Percentiles rank a stretch among this genome's conserved stretches.
Conservation (phyloP, 2,797 vertebrate species). For the Eleutherodactylus coqui region DNA sequence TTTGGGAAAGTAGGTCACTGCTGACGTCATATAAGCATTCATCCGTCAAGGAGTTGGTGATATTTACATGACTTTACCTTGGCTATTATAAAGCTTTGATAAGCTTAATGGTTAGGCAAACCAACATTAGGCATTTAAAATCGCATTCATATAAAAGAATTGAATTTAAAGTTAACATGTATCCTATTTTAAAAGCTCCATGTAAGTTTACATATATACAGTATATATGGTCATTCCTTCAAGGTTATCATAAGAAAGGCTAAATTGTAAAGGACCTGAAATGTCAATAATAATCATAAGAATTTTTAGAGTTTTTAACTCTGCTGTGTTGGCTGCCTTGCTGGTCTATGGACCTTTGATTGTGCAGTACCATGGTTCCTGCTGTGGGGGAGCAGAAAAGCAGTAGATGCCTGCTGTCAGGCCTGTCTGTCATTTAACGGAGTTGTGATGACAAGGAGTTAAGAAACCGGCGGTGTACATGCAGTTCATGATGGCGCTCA, state of each 20-base stretch:
- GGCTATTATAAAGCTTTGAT: conserved; percentile 34
- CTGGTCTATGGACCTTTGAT: no score
- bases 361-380: no score
- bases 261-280: background rate
- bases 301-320: no score
- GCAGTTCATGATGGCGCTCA: no score
- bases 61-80: conserved; percentile 50
- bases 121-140: background rate
- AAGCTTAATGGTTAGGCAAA: conserved; percentile 60
- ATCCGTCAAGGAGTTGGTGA: conserved; percentile 44
- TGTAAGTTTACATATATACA: background rate
- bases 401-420: no score
- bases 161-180: background rate
- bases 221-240: background rate
- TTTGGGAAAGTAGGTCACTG: conserved; percentile 74
- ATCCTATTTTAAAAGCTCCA: background rate
- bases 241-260: background rate
- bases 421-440: no score
- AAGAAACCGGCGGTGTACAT: no score
- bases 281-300: background rate
- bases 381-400: no score
- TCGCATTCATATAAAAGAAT: background rate
- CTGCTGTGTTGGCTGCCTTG: no score
- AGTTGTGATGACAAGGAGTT: no score
- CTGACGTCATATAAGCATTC: conserved; percentile 62